These are phyloP conservation scores for Noctua janthe DNA, from an alignment of 2,888 invertebrate species.

Conservation along the genomic window DNA sequence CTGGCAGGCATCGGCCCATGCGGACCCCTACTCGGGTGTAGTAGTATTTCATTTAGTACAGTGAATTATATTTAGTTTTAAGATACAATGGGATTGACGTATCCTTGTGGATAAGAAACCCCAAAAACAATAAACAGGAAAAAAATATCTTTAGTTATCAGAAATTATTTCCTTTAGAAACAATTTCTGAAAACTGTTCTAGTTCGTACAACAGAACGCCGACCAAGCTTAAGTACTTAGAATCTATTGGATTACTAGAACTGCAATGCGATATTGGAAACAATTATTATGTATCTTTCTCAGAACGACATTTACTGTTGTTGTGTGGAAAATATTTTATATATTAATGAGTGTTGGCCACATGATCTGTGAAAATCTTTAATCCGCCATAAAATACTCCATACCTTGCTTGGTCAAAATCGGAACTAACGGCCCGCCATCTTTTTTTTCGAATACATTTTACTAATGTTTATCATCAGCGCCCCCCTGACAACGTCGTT, in stretches of 20 bases:
- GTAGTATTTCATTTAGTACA: too few species aligned
- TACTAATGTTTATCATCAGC: too few species aligned
- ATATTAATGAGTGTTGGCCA: conserved; percentile 1
- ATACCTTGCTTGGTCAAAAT: background rate
- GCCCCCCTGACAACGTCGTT: too few species aligned
- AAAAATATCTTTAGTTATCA: background rate
- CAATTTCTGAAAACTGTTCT: conserved; percentile 29
- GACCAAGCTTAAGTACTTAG: conserved; percentile 47
- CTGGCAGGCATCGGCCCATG: too few species aligned
- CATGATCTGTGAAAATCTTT: background rate
- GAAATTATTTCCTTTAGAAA: background rate
- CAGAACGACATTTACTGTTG: conserved; percentile 34
- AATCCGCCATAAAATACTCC: background rate
- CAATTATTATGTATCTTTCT: conserved; percentile 45
- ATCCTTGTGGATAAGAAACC: too few species aligned
- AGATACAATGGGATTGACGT: too few species aligned
- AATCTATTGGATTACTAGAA: conserved; percentile 49
- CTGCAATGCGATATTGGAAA: conserved; percentile 49
- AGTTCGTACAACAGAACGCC: conserved; percentile 29
- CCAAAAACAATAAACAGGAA: too few species aligned
- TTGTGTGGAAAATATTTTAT: conserved; percentile 12
- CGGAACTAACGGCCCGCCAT: background rate
- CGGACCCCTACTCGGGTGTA: too few species aligned
- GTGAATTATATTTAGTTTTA: too few species aligned
- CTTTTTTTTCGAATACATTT: background rate